phyloP scores from a whole-genome alignment of 2,113 vertebrate genomes.

The Puma concolor region DNA sequence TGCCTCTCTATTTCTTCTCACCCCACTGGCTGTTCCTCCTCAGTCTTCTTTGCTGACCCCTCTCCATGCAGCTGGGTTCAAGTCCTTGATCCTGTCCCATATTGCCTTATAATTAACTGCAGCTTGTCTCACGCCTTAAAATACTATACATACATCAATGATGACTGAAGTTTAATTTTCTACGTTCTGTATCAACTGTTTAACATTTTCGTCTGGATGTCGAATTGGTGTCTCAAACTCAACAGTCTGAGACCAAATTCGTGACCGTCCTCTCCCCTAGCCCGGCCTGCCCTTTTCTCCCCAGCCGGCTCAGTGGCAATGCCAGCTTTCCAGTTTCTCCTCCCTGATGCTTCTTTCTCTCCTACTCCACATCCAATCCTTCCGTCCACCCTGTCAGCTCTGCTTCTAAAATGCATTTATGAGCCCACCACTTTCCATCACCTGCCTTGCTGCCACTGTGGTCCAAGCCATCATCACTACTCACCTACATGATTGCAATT shows the following conservation, averaged over 20 bases:
- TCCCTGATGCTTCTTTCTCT: neutral
- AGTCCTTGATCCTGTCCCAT: neutral
- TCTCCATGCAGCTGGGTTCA: neutral
- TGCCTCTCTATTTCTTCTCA: neutral
- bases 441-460: neutral
- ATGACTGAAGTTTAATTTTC: neutral
- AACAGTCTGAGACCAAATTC: neutral
- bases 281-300: neutral
- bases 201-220: neutral
- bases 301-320: neutral
- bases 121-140: neutral
- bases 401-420: neutral
- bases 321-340: neutral
- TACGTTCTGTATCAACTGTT: no score
- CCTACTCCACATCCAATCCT: fast-evolving
- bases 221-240: neutral
- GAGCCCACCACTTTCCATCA: neutral
- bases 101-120: neutral
- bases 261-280: neutral
- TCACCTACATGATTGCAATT: neutral
- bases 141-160: neutral
- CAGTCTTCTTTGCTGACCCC: neutral
- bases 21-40: neutral
- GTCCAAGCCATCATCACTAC: neutral
- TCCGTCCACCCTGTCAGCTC: neutral